Conservation (phyloP, 2,797 vertebrate genomes). For the Danionella dracula region DNA sequence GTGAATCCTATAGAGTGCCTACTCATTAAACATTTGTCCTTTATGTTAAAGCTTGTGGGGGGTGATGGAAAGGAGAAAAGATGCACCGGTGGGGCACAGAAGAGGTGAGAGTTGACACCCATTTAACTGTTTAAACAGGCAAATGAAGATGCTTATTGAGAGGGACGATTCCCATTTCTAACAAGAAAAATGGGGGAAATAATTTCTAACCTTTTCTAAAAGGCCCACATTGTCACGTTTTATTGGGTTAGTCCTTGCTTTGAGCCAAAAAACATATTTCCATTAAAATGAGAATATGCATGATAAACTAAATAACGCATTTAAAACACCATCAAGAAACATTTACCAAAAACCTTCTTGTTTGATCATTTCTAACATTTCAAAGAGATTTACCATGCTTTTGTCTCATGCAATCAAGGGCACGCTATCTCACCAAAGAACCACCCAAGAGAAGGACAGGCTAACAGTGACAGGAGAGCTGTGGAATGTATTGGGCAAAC, state of each 20-base stretch:
- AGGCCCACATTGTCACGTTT: background rate
- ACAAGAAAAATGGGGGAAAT: background rate
- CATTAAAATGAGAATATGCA: no score
- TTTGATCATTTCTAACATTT: constrained; percentile 4
- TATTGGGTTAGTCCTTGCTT: background rate
- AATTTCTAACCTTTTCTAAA: background rate
- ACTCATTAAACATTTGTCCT: constrained; percentile 93
- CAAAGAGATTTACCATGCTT: constrained; percentile 30
- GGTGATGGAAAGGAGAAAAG: constrained; percentile 35
- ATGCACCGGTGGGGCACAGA: constrained; percentile 65
- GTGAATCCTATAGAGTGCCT: constrained; percentile 84
- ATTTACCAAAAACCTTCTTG: background rate
- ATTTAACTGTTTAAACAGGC: constrained; percentile 32
- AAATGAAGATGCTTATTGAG: constrained; percentile 10
- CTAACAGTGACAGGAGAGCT: constrained; percentile 55
- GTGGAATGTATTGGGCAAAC: constrained; percentile 55
- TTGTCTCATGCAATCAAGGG: constrained; percentile 52
- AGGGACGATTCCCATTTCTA: background rate
- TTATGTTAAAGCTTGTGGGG: constrained; percentile 63
- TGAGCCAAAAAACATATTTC: background rate
- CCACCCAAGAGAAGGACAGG: constrained; percentile 57
- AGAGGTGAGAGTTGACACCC: constrained; percentile 59
- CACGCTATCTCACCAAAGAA: constrained; percentile 48
- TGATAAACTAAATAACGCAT: no score
- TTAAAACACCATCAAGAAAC: no score